A percentile compares a stretch with the other conserved stretches of the same genome.
phyloP scores from a whole-genome alignment of 2,797 vertebrate species.

The Phalanger gymnotis region DNA sequence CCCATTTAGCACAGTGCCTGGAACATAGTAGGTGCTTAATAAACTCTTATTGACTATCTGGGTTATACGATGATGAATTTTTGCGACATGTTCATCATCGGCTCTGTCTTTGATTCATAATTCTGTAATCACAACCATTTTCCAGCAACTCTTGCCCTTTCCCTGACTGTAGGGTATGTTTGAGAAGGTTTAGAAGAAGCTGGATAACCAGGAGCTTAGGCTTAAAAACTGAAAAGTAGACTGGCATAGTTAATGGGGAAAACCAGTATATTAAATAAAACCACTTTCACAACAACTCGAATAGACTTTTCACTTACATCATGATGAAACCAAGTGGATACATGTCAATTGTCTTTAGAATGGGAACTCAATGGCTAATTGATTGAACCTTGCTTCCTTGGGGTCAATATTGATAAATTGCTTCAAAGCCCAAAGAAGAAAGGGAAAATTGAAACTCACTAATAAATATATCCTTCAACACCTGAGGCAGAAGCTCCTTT shows the following conservation, averaged over 20 bases:
- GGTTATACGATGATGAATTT: background rate
- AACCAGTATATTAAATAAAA: background rate
- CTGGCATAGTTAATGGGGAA: background rate
- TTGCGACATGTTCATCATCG: background rate
- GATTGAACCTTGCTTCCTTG: background rate
- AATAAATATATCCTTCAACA: conserved; percentile 19
- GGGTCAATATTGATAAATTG: background rate
- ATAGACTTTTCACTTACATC: background rate
- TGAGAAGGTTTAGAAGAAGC: background rate
- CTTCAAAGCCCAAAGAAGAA: conserved; percentile 49
- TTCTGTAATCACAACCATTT: background rate
- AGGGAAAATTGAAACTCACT: background rate
- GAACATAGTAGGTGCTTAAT: background rate
- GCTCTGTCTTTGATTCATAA: background rate
- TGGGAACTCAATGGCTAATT: conserved; percentile 1
- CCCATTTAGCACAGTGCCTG: background rate
- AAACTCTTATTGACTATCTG: background rate
- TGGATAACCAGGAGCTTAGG: background rate
- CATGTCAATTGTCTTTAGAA: background rate
- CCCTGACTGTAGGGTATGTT: background rate
- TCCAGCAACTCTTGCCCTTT: background rate
- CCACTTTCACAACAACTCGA: conserved; percentile 22
- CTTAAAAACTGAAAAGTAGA: background rate
- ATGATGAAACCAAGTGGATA: background rate
- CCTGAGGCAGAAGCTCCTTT: background rate